Conservation (phyloP, 2,113 vertebrate species). For the Labeo rohita region DNA sequence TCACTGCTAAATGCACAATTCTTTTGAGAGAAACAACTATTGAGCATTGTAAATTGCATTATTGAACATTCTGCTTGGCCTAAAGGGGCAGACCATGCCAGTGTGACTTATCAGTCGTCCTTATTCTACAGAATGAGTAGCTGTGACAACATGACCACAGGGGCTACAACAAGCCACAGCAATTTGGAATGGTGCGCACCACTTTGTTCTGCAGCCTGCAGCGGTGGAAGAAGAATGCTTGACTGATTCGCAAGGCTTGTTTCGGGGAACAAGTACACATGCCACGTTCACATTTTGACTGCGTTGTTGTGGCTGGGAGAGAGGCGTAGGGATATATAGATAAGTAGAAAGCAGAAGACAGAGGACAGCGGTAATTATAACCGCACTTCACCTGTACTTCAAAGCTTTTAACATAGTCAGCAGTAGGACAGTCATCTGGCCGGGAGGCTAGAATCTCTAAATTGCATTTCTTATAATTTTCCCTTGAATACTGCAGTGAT, state of each 20-base stretch:
- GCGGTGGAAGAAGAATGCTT: slow-evolving; percentile 9
- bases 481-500: slow-evolving; percentile 43
- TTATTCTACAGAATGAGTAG: slow-evolving; percentile 33
- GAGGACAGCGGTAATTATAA: slow-evolving; percentile 66
- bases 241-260: slow-evolving; percentile 14
- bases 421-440: slow-evolving; percentile 64
- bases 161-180: slow-evolving; percentile 15
- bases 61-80: slow-evolving; percentile 24
- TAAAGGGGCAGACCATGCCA: slow-evolving; percentile 27
- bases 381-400: slow-evolving; percentile 78
- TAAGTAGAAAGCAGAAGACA: not conserved
- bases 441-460: slow-evolving; percentile 56
- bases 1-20: not conserved
- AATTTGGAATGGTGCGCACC: slow-evolving; percentile 9
- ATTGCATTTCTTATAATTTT: slow-evolving; percentile 54
- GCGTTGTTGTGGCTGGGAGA: not conserved
- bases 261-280: slow-evolving; percentile 5
- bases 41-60: slow-evolving; percentile 9
- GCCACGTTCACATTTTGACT: not conserved
- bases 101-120: slow-evolving; percentile 35
- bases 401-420: slow-evolving; percentile 75
- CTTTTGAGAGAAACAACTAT: slow-evolving; percentile 2
- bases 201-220: slow-evolving; percentile 33
- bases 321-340: not conserved
- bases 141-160: slow-evolving; percentile 42